These are phyloP conservation scores for Oxycera nigricornis DNA, from an alignment of 2,888 invertebrate genomes.

Conservation along the genomic window DNA sequence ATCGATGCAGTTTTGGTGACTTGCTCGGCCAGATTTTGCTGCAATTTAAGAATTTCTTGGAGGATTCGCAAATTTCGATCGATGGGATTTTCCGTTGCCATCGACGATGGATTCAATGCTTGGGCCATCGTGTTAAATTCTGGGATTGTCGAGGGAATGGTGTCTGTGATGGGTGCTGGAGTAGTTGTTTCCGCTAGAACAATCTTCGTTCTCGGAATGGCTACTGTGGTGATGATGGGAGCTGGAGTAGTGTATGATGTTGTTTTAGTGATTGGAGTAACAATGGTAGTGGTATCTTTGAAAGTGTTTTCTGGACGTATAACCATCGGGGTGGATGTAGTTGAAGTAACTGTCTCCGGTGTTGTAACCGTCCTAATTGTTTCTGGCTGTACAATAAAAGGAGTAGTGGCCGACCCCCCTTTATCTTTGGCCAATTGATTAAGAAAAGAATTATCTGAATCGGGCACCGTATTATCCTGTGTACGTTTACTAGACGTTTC, in stretches of 20 bases:
- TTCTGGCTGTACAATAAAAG: slow-evolving; percentile 43
- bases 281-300: neutral
- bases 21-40: slow-evolving; percentile 44
- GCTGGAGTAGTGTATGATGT: slow-evolving; percentile 37
- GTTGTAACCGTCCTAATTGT: slow-evolving; percentile 29
- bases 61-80: slow-evolving; percentile 46
- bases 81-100: slow-evolving; percentile 41
- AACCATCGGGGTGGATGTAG: slow-evolving; percentile 22
- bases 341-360: slow-evolving; percentile 21
- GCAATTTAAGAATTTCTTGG: slow-evolving; percentile 45
- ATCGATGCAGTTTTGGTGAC: slow-evolving; percentile 36
- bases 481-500: slow-evolving; percentile 42
- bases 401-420: slow-evolving; percentile 37
- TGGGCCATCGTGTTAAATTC: neutral
- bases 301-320: neutral
- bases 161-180: slow-evolving; percentile 10
- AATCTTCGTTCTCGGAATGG: slow-evolving; percentile 12
- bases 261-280: slow-evolving; percentile 45
- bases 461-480: slow-evolving; percentile 45
- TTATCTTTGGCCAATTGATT: slow-evolving; percentile 29
- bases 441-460: slow-evolving; percentile 42
- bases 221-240: slow-evolving; percentile 38
- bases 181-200: slow-evolving; percentile 42
- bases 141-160: neutral
- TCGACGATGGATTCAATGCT: slow-evolving; percentile 43